Evolutionary conservation across 2,113 vertebrate species (phyloP), one percentile per base, ranked within the genome.

Genomic region (Gadus macrocephalus): DNA sequence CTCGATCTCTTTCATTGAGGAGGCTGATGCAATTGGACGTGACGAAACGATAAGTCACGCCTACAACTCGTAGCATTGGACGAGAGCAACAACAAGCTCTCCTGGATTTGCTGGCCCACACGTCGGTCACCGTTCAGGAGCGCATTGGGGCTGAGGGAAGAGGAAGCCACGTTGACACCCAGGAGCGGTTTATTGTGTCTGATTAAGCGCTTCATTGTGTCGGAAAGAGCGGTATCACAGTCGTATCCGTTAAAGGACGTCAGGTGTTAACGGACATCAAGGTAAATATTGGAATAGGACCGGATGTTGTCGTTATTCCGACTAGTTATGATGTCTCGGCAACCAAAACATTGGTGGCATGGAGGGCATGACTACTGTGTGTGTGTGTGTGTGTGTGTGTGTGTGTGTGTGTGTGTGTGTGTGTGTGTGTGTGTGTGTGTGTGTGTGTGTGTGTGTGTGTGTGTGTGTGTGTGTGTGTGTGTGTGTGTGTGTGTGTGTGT

Each of bases 131-230:
- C 5, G 7, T 3, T 14, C 17, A n/a, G 14, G 4, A 14, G 16
- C 55, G 66, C 62, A 17, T 28, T 12, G 56, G 65, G 27, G 49
- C 16, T 53, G 53, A 59, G 53, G 28, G 12, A 63, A n/a, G 70
- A 42, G 75, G 73, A 78, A 91, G 89, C 87, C 89, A 91, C 87
- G 89, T 91, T 91, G 83, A 87, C 87, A 84, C 69, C 5, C 35
- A 67, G 60, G 60, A 0, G 7, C 19, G 4, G 25, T 73, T 74
- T 55, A 19, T 35, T 58, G 25, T 49, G 8, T 49, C 9, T 49
- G 42, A 49, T 42, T 19, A 25, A 19, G 7, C 11, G 6, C 7
- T 60, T 1, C 53, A 25, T 25, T 25, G 25, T 1, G 28, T 31
- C 9, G 55, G 38, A 62, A 67, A 42, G 15, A 49, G 55, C 15